Conservation (phyloP, 1,140 invertebrate genomes). For the Gryllus bimaculatus region DNA sequence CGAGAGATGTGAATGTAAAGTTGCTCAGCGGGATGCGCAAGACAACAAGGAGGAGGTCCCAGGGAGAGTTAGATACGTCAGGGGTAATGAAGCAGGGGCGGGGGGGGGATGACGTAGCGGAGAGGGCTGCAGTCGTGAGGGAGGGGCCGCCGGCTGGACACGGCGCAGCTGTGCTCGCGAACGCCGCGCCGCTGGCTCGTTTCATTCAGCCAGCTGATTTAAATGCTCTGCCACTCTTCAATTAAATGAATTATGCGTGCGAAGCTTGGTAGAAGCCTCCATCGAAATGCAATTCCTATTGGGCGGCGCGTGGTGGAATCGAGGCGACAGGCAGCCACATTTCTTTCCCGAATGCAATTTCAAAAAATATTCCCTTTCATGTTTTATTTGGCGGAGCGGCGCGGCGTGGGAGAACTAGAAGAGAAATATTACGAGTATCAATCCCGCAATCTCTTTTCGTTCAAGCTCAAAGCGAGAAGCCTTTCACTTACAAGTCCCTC, state of each 20-base stretch:
- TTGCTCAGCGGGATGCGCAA: too few relatives aligned
- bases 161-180: neutral
- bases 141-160: too few relatives aligned
- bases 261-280: neutral
- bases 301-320: neutral
- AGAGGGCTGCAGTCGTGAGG: too few relatives aligned
- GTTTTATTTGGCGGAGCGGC: neutral
- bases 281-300: neutral
- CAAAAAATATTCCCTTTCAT: neutral
- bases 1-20: too few relatives aligned
- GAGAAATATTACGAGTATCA: neutral
- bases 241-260: neutral
- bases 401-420: neutral
- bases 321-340: neutral
- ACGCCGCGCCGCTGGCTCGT: neutral
- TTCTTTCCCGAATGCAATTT: neutral
- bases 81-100: too few relatives aligned
- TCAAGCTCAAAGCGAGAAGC: too few relatives aligned
- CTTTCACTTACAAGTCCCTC: too few relatives aligned
- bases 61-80: too few relatives aligned
- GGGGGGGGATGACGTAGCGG: too few relatives aligned
- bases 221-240: neutral
- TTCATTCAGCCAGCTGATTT: neutral
- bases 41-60: too few relatives aligned
- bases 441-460: neutral